These are phyloP conservation scores for Furcifer pardalis DNA, from an alignment of 2,797 vertebrate genomes.

Conservation along the genomic window DNA sequence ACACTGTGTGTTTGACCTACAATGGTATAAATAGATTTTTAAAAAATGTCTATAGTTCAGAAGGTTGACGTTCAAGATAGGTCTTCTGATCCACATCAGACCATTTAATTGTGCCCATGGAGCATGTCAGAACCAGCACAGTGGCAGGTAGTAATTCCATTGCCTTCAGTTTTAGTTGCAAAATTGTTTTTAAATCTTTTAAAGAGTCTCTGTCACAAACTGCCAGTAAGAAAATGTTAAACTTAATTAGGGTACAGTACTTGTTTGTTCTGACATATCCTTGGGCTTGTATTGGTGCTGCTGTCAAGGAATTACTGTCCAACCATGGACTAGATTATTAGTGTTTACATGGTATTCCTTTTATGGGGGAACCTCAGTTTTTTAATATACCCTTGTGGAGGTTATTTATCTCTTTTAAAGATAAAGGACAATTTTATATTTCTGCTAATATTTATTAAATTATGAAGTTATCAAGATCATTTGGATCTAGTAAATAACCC, in stretches of 20 bases:
- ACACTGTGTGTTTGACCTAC: not conserved
- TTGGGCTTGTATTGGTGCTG: not conserved
- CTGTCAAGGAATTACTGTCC: not conserved
- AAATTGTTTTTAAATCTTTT: constrained; percentile 1
- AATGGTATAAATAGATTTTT: not conserved
- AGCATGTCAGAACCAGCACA: not conserved
- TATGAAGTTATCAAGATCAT: not conserved
- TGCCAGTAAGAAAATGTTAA: not conserved
- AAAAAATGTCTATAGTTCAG: not conserved
- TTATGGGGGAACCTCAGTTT: not conserved
- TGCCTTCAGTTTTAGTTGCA: constrained; percentile 8
- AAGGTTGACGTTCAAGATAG: not conserved
- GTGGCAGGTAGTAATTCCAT: not conserved
- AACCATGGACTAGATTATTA: not conserved
- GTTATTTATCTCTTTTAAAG: not conserved
- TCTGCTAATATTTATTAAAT: not conserved
- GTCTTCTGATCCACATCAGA: not conserved
- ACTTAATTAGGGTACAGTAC: not conserved
- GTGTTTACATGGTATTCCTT: not conserved
- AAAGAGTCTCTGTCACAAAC: too few relatives aligned
- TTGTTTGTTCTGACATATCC: not conserved
- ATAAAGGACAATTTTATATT: not conserved
- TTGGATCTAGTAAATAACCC: not conserved
- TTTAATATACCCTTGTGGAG: not conserved
- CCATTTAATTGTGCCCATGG: not conserved